Base-by-base conservation (phyloP, 2,888 invertebrate genomes). In the Drosophila nr. perissopoda region DNA sequence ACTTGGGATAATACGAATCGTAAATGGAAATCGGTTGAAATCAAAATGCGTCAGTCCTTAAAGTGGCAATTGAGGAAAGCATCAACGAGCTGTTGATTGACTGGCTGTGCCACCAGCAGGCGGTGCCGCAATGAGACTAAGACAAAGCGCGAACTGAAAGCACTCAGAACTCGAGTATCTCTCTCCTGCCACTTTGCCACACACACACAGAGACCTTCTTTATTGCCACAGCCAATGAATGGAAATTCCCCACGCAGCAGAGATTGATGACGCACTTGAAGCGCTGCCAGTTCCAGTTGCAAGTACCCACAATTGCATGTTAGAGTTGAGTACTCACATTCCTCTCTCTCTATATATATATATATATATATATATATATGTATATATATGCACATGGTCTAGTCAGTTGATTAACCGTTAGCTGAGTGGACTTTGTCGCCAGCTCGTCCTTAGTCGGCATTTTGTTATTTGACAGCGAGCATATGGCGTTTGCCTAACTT, bases 221-320 rank as follows among this genome's bases (percentile, higher is more conserved):
- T 57, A 31, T 31, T 31, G 57, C 21, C 58, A 16, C 57, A 82
- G 71, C 71, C 83, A 78, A 83, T 85, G 80, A 83, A 85, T 85
- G 74, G 68, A 77, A 83, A 77, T 67, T 68, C 74, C 57, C 72
- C 70, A 67, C 73, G 70, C 70, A 70, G 68, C 80, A 59, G 72
- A 87, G 86, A 87, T 87, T 87, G 86, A 87, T 87, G 89, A 87
- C 89, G 88, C 81, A 85, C 84, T 87, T 89, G 83, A 87, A 81
- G 72, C 74, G 36, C 49, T 81, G 80, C 69, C 74, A 77, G 65
- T 64, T 62, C 48, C 69, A 68, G 57, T 53, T 63, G 62, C 58
- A 48, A 46, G 70, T 57, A 58, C 59, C 58, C 66, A 25, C 16
- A 63, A 74, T 57, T 65, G 75, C 71, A 61, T 68, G 71, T 59